Evolutionary conservation across 2,888 invertebrate species (phyloP), one percentile per base, ranked within the genome.

Genomic region (Torymus auratus): DNA sequence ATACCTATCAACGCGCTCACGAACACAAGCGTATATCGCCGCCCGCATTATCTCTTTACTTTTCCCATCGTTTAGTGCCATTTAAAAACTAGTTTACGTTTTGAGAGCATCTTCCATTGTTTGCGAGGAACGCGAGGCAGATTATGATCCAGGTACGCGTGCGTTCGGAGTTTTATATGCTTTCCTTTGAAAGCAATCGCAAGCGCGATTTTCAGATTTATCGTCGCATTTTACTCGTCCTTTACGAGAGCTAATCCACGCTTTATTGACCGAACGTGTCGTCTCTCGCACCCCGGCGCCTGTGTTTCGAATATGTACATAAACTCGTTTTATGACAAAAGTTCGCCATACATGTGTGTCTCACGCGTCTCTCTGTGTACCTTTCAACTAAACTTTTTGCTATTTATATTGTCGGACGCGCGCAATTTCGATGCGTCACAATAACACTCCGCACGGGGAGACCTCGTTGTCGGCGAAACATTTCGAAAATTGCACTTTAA

Each of bases 251-350:
- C 61, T 62, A 64, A 73, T 64, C 64, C 55, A 17, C 55, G n/a
- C 55, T 55, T 73, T 73, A 73, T 73, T 64, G 72, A 73, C 73
- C 55, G 73, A 64, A 55, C 62, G 72, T 55, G 62, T 73, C 72
- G 11, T 55, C 62, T 62, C 41, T 10, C 41, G 41, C 7, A 5
- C 7, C 41, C 28, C 41, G 7, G 7, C 7, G 41, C 41, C 7
- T 41, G 41, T 41, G 4, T 72, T 62, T 71, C 71, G 58, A 41
- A 73, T 62, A 15, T 23, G 53, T 28, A 64, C 55, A 73, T 53
- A 73, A 73, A 73, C 62, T 64, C 14, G 55, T 73, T 73, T 73
- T 73, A 64, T 64, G 62, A 73, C 64, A 41, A 73, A 64, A 73
- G 55, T 64, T 73, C 15, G 73, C 41, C 64, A 41, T 64, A 73